These are phyloP conservation scores for Eupithecia abbreviata DNA, from an alignment of 2,888 invertebrate species.

Conservation along the genomic window DNA sequence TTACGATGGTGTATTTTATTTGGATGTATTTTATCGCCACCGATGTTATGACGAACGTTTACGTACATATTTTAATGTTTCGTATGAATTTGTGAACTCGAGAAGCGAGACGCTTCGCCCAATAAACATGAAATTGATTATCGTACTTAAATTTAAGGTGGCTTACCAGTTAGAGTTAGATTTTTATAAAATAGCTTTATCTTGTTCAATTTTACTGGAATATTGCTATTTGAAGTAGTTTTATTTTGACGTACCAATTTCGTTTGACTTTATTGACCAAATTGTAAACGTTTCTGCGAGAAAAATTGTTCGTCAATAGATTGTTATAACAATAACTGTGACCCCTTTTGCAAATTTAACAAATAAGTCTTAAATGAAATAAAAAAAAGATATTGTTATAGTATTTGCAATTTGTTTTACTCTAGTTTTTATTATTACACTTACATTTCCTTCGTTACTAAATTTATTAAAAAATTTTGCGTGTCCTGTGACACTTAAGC, in stretches of 20 bases:
- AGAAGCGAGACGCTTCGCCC: conserved; percentile 54
- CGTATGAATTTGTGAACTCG: conserved; percentile 69
- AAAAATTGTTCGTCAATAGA: too few relatives aligned
- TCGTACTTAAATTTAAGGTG: conserved; percentile 56
- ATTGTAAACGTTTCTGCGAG: neutral
- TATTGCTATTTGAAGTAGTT: neutral
- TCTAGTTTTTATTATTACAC: too few relatives aligned
- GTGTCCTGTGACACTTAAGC: too few relatives aligned
- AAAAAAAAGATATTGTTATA: neutral
- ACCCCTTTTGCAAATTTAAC: neutral
- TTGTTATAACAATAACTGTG: too few relatives aligned
- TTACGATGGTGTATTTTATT: conserved; percentile 80
- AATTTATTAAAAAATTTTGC: too few relatives aligned
- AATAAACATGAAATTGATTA: conserved; percentile 68
- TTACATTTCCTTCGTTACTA: too few relatives aligned
- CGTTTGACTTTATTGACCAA: neutral
- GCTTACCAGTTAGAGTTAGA: conserved; percentile 40
- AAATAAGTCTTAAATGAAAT: neutral
- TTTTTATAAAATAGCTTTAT: conserved; percentile 42
- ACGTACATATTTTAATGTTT: conserved; percentile 73
- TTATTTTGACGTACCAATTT: neutral
- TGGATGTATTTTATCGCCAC: conserved; percentile 78
- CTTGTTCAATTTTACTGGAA: conserved; percentile 27
- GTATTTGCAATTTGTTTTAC: too few relatives aligned
- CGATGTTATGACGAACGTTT: conserved; percentile 79